Base-by-base conservation (phyloP, 2,797 vertebrate species). In the Gallinago stenura region DNA sequence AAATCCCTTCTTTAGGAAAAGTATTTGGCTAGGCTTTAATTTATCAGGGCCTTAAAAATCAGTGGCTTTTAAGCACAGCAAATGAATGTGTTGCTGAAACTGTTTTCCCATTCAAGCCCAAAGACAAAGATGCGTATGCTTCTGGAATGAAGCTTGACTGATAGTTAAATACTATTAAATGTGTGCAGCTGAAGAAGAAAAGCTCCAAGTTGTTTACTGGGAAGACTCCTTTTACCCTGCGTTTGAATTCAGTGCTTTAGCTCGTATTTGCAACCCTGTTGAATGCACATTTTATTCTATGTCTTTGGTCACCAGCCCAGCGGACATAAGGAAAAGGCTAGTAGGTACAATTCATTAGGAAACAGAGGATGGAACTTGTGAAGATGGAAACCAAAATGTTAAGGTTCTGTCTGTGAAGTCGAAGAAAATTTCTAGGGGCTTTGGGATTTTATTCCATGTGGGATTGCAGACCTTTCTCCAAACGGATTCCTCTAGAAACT, bases 141-240 rank as follows among this genome's bases (percentile, higher is more conserved):
- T 81, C 87, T 91, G 28, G 60, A 77, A 93, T 64, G 57, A 92
- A 71, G 10, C 56, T 35, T 70, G 46, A 91, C 57, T 79, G 62
- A 45, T 20, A 90, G 48, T 82, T 20, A 91, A 90, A 54, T 30
- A 14, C 35, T 71, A 43, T 35, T 76, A 77, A 58, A n/a, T 10
- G 10, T 5, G 33, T 54, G 43, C 19, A 80, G 68, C 35, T 60
- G 39, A 37, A 85, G 69, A 50, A 66, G 31, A 8, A 75, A 51
- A 72, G 51, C 58, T 84, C 43, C 50, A 57, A 31, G n/a, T 54
- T 72, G 48, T 57, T 90, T 76, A 83, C 39, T 73, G 45, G 78
- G 58, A 51, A 72, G 33, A 7, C 10, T 78, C 37, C 18, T 25
- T 46, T 19, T 41, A 30, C n/a, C 66, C 5, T 1, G 62, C 54